phyloP scores from a whole-genome alignment of 2,888 invertebrate species.

The Dryomyza anilis region DNA sequence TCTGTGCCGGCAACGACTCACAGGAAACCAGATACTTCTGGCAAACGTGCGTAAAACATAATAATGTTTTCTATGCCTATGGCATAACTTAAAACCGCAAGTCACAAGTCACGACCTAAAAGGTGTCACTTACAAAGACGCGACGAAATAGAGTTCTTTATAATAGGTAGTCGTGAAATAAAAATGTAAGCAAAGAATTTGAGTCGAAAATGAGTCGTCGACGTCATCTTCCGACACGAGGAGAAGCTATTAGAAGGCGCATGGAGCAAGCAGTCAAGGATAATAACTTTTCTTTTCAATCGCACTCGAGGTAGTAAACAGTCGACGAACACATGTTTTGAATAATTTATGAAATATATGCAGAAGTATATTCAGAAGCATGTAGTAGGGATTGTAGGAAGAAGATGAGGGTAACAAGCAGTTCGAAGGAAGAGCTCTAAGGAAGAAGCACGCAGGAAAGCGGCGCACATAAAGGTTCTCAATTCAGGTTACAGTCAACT shows the following conservation, averaged over 20 bases:
- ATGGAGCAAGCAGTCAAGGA: too few species aligned
- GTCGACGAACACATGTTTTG: conserved; percentile 56
- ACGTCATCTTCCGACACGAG: background rate
- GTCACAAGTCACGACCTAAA: conserved; percentile 8
- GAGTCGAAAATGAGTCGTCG: background rate
- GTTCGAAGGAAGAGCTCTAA: background rate
- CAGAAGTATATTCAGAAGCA: too few species aligned
- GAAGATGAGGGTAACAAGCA: too few species aligned
- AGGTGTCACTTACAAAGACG: too few species aligned
- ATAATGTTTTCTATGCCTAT: too few species aligned
- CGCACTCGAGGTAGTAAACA: conserved; percentile 33
- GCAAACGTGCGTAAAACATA: conserved; percentile 9
- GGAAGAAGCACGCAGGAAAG: background rate
- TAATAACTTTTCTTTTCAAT: conserved; percentile 34
- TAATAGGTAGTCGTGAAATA: background rate
- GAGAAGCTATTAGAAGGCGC: too few species aligned
- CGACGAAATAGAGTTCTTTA: too few species aligned
- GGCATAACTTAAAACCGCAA: too few species aligned
- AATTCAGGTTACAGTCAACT: too few species aligned
- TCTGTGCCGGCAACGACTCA: background rate
- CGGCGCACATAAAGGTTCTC: too few species aligned
- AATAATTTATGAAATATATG: conserved; percentile 51
- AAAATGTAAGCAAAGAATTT: background rate
- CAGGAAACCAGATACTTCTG: conserved; percentile 10
- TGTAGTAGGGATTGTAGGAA: too few species aligned